Evolutionary conservation across 2,797 vertebrate genomes (phyloP), one percentile per base, ranked within the genome.

Genomic region (Poeciliopsis turneri): DNA sequence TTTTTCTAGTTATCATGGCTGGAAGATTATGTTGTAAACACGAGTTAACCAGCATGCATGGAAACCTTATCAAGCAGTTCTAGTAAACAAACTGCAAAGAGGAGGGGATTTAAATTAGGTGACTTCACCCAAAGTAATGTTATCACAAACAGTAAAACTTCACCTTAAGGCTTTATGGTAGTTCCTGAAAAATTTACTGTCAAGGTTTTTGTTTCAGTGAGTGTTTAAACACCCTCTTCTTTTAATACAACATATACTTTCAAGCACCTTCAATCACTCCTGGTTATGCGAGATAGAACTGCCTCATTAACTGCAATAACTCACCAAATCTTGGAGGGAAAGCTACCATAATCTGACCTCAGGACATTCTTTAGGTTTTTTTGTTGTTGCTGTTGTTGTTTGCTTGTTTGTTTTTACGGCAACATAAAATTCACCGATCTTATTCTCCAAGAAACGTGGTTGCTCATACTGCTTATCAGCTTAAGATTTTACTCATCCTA

Each of bases 221-320:
- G 39, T 7, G 2, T 51, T 69, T 70, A 68, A 81, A 73, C 12
- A 75, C 20, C 51, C 71, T 68, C 72, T 53, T 15, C 39, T 61
- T 59, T 25, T 55, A 25, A 49, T 76, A 36, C 45, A 25, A 45
- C 64, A 75, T 71, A 16, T 76, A 25, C 3, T 78, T 47, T 45
- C 64, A 51, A 72, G 61, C 30, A 28, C 30, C 2, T 78, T 68
- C 51, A 84, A 55, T 79, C 6, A n/a, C 77, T 53, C 51, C 45
- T 30, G 15, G 53, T 30, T 4, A 5, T 71, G 69, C 46, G 55
- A 74, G 61, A 15, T 66, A n/a, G 12, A 64, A 9, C 7, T 61
- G 47, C 71, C 39, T 70, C 46, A 82, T 59, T 55, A 69, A 64
- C 64, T 45, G 23, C 41, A 64, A 76, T 74, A 70, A 77, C 28